A percentile compares a stretch with the other conserved stretches of the same genome.
Evolutionary conservation across 2,797 vertebrate genomes (phyloP).

Genomic region (Cuculus canorus): DNA sequence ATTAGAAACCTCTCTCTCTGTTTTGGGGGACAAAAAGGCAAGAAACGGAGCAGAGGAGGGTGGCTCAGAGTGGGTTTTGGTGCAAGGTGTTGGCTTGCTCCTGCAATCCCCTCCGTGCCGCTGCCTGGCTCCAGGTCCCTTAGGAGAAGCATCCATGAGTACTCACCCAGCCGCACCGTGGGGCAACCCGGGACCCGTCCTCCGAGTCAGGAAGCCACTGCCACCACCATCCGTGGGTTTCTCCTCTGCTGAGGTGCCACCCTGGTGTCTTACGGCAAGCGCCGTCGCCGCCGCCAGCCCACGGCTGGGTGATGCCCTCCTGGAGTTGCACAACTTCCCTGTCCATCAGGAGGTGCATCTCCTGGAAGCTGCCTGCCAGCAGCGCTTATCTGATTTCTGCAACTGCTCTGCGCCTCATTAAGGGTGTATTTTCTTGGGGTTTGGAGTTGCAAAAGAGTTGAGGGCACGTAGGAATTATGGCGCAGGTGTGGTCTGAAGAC

Average conservation of each 20-base stretch:
- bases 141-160: not conserved
- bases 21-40: not conserved
- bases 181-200: not conserved
- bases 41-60: not conserved
- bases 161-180: not conserved
- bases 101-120: accelerated
- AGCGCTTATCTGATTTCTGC: conserved; percentile 3
- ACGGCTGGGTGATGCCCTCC: not conserved
- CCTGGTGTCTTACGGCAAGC: not conserved
- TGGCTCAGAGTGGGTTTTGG: accelerated
- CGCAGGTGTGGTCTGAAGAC: not conserved
- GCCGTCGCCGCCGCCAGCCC: not conserved
- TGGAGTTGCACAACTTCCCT: not conserved
- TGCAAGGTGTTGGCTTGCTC: not conserved
- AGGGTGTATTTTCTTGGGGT: not conserved
- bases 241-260: not conserved
- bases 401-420: not conserved
- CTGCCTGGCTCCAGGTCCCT: not conserved
- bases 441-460: not conserved
- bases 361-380: not conserved
- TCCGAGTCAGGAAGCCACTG: not conserved
- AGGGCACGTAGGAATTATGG: not conserved
- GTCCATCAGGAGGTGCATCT: not conserved
- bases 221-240: accelerated
- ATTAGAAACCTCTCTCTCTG: not conserved